Evolutionary conservation across 2,888 invertebrate genomes (phyloP).

Genomic region (Phrixothrix hirtus): DNA sequence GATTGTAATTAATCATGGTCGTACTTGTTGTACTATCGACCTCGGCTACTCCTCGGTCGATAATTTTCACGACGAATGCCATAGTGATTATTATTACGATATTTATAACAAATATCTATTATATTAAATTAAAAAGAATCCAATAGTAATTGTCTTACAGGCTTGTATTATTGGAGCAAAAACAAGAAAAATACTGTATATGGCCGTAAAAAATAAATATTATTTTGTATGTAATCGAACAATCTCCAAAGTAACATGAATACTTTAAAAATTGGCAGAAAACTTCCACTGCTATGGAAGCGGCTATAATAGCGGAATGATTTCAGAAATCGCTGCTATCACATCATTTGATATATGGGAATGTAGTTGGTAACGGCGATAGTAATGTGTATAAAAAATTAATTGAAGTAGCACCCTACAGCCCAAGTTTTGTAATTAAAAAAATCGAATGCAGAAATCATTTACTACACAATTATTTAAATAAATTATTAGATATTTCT

Average conservation of each 20-base stretch:
- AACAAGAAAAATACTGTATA: conserved; percentile 21
- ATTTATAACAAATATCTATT: too few relatives aligned
- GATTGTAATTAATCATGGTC: too few relatives aligned
- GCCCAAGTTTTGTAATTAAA: conserved; percentile 1
- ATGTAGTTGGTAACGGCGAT: conserved; percentile 17
- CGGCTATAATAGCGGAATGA: conserved; percentile 23
- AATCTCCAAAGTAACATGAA: conserved; percentile 11
- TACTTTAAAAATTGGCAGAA: conserved; percentile 30
- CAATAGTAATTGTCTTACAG: background rate
- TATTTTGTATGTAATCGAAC: conserved; percentile 13
- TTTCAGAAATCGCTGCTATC: conserved; percentile 20
- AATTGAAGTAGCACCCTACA: conserved; percentile 5
- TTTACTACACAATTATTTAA: conserved; percentile 3
- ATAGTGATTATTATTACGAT: too few relatives aligned
- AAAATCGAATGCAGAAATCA: too few relatives aligned
- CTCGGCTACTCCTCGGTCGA: too few relatives aligned
- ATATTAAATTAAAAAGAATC: too few relatives aligned
- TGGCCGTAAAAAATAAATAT: conserved; percentile 27
- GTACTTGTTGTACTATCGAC: too few relatives aligned
- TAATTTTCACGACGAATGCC: too few relatives aligned
- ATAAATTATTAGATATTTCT: conserved; percentile 1
- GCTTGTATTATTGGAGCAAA: conserved; percentile 20
- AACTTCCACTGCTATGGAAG: conserved; percentile 28
- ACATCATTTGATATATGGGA: conserved; percentile 19
- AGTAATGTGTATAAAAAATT: too few relatives aligned